Conservation (phyloP, 2,888 invertebrate species). For the Himalopsyche japonica region DNA sequence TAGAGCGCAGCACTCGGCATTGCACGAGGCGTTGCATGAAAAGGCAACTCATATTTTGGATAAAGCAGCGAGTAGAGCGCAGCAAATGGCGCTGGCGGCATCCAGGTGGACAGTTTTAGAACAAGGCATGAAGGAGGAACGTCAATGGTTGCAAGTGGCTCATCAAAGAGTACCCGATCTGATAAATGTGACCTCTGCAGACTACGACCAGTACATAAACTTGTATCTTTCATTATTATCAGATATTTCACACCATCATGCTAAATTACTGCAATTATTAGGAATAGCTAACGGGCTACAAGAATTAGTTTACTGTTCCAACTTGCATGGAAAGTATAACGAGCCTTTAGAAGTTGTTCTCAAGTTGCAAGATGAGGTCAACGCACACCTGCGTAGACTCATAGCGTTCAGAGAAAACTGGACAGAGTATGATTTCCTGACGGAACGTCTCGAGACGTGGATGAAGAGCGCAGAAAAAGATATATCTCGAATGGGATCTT, state of each 20-base stretch:
- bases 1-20: constrained; percentile 68
- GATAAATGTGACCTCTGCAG: constrained; percentile 77
- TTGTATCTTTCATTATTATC: constrained; percentile 78
- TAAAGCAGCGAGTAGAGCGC: constrained; percentile 78
- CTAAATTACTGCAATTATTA: constrained; percentile 73
- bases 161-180: constrained; percentile 83
- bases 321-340: constrained; percentile 73
- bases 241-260: constrained; percentile 80
- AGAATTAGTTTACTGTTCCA: constrained; percentile 74
- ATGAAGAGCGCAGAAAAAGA: constrained; percentile 74
- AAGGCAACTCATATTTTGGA: constrained; percentile 78
- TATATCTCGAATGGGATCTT: constrained; percentile 65
- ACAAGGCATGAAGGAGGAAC: constrained; percentile 81
- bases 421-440: constrained; percentile 72
- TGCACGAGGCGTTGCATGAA: constrained; percentile 78
- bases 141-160: constrained; percentile 81
- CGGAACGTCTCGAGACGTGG: constrained; percentile 77
- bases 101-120: constrained; percentile 82
- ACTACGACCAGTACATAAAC: constrained; percentile 83
- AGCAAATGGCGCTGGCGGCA: constrained; percentile 82
- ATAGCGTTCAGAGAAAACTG: constrained; percentile 78
- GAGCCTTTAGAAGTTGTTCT: constrained; percentile 72
- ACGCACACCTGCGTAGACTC: constrained; percentile 70
- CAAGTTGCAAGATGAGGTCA: constrained; percentile 76
- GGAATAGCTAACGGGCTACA: constrained; percentile 74